These are phyloP conservation scores for Pteromalus puparum DNA, from an alignment of 1,140 invertebrate species.

Conservation along the genomic window DNA sequence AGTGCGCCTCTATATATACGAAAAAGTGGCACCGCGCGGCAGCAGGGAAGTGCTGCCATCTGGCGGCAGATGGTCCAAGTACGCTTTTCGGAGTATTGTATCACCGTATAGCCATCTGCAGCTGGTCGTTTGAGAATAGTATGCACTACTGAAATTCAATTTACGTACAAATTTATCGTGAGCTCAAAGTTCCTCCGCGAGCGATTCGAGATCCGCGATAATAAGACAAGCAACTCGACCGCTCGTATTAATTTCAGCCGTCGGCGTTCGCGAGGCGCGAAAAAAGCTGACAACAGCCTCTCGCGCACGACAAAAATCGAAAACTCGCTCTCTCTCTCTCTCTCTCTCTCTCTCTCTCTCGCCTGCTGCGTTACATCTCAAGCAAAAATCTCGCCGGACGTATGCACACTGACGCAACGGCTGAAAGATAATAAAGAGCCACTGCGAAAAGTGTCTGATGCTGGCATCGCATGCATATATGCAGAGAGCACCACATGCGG, in stretches of 20 bases:
- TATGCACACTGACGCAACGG: not conserved
- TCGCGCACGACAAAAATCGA: not conserved
- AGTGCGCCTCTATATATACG: not conserved
- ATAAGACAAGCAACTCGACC: not conserved
- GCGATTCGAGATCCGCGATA: not conserved
- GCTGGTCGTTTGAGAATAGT: too few relatives aligned
- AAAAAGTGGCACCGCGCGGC: not conserved
- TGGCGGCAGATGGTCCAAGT: not conserved
- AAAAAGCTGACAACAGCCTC: not conserved
- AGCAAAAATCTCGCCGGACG: conserved; percentile 5
- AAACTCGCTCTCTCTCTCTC: not conserved
- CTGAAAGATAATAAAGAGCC: conserved; percentile 27
- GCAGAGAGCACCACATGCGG: not conserved
- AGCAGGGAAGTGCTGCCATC: conserved; percentile 26
- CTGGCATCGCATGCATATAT: not conserved
- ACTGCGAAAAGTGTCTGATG: conserved; percentile 47
- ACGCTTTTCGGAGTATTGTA: not conserved
- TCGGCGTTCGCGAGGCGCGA: too few relatives aligned
- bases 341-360: not conserved
- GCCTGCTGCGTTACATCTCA: conserved; percentile 27
- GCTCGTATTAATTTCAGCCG: not conserved
- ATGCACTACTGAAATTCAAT: too few relatives aligned
- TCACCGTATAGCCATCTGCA: too few relatives aligned
- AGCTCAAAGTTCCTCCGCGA: too few relatives aligned
- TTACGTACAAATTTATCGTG: not conserved